Evolutionary conservation across 2,888 invertebrate species (phyloP), one percentile per base, ranked within the genome.

Genomic region (Caenorhabditis sinica): DNA sequence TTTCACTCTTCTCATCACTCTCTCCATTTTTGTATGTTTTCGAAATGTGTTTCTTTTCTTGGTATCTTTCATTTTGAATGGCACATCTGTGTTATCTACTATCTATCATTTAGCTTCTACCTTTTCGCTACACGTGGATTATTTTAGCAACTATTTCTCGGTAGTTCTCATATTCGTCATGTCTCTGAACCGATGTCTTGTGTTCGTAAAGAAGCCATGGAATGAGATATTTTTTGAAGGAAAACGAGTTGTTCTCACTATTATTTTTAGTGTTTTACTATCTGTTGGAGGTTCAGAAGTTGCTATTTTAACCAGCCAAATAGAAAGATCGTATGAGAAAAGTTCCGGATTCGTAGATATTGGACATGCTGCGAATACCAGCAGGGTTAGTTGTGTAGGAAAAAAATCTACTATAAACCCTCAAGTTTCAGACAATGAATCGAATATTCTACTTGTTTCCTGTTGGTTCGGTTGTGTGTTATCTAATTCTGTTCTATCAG

Each of bases 131-230:
- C 51, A 63, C 36, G 17, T 36, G 33, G 73, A 73, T 40, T 36
- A 73, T 28, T 20, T 33, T 20, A 51, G 36, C 17, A 20, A n/a
- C 23, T 36, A 60, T n/a, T 73, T 73, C 36, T 73, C 73, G 6
- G 23, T 60, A 1, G 3, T 73, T 3, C 61, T 73, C 33, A 51
- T 63, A 0, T 73, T 73, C 17, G 23, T 73, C 8, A 49, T 73
- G 51, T 61, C 73, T n/a, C 36, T 73, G 8, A 73, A 73, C 36
- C 61, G 73, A 2, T 73, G 73, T 36, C 28, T 73, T 1, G 20
- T 61, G 0, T 63, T 73, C 20, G 51, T 73, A 4, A 30, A 61
- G 8, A 23, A 30, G 0, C 17, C 33, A n/a, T 73, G 61, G 63
- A 63, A 36, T 15, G 11, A 61, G 17, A 1, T 2, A 4, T 15